Evolutionary conservation across 2,888 invertebrate species (phyloP).

Genomic region (Drosophila quinaria): DNA sequence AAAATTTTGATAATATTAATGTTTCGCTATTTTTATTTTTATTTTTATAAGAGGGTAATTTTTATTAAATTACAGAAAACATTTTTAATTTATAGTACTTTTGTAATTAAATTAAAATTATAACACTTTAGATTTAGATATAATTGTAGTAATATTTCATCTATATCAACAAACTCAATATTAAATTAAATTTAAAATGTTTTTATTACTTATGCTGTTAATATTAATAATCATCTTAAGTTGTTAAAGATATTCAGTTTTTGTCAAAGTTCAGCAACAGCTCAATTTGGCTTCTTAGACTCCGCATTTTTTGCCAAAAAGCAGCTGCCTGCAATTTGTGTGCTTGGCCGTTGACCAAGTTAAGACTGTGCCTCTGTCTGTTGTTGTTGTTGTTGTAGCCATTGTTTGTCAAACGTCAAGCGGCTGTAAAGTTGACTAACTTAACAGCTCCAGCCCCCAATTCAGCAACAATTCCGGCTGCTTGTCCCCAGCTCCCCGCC

Average conservation of each 20-base stretch:
- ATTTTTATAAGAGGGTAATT: too few relatives aligned
- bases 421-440: conserved; percentile 68
- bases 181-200: not conserved
- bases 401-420: conserved; percentile 77
- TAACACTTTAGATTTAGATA: not conserved
- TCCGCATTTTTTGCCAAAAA: conserved; percentile 14
- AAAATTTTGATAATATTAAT: too few relatives aligned
- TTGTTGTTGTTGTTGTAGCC: conserved; percentile 46
- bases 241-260: conserved; percentile 12
- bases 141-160: conserved; percentile 10
- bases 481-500: conserved; percentile 15
- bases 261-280: conserved; percentile 2
- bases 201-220: not conserved
- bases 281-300: conserved; percentile 12
- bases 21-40: too few relatives aligned
- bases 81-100: too few relatives aligned
- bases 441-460: conserved; percentile 56
- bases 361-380: conserved; percentile 33
- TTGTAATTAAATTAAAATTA: too few relatives aligned
- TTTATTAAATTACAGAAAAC: too few relatives aligned
- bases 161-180: not conserved
- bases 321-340: conserved; percentile 57
- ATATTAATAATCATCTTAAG: not conserved
- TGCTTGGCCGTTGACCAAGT: conserved; percentile 45
- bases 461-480: conserved; percentile 48